Conservation (phyloP, 2,113 vertebrate genomes). For the Montifringilla adamsi region DNA sequence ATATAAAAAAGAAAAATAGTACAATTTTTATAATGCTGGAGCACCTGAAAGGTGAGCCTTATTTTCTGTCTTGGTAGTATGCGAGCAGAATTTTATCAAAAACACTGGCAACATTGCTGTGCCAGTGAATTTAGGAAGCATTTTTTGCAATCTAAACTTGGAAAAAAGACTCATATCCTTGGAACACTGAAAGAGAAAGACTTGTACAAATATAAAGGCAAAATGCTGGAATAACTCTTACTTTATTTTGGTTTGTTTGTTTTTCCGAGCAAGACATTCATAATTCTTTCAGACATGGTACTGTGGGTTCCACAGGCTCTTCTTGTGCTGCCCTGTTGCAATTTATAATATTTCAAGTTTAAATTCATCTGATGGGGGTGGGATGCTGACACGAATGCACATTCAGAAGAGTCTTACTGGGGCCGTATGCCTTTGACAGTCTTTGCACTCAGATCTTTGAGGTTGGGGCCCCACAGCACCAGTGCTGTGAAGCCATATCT, state of each 20-base stretch:
- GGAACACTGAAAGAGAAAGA: background rate
- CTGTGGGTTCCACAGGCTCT: background rate
- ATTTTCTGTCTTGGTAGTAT: background rate
- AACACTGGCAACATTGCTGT: background rate
- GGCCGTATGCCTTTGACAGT: background rate
- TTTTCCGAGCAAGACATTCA: background rate
- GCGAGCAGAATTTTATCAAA: background rate
- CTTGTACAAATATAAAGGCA: background rate
- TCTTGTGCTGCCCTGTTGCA: background rate
- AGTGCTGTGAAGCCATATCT: background rate
- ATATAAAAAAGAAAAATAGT: background rate
- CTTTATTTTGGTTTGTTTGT: background rate
- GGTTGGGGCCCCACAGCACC: fast-evolving
- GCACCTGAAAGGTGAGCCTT: background rate
- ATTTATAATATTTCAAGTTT: background rate
- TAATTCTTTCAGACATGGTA: background rate
- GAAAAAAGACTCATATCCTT: background rate
- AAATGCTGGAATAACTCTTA: background rate
- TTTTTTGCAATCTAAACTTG: background rate
- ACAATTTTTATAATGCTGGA: background rate
- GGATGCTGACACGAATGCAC: background rate
- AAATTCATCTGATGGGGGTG: background rate
- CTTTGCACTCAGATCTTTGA: background rate
- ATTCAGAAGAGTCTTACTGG: background rate
- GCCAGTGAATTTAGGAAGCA: background rate